phyloP scores from a whole-genome alignment of 2,797 vertebrate species.

The Brachyrhaphis roseni region DNA sequence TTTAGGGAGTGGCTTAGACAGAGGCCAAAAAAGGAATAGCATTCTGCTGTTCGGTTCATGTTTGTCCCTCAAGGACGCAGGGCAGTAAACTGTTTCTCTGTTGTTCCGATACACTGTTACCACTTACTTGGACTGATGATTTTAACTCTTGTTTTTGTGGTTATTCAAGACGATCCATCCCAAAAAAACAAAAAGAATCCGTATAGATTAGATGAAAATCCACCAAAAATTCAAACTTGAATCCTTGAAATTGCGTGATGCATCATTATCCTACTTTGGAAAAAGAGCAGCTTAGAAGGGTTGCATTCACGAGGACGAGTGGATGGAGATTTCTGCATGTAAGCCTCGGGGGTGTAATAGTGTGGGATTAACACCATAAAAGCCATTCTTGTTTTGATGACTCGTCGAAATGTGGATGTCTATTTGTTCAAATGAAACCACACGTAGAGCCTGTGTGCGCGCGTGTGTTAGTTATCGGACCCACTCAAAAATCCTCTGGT shows the following conservation, averaged over 20 bases:
- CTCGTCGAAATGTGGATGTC: neutral
- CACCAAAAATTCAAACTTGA: neutral
- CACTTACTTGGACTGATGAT: too few species aligned
- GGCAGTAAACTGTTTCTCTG: too few species aligned
- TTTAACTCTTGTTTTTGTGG: too few species aligned
- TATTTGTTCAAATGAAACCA: conserved; percentile 5
- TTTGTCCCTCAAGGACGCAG: too few species aligned
- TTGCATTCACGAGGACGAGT: neutral
- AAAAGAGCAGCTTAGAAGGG: neutral
- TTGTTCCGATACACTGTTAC: too few species aligned
- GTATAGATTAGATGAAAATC: neutral
- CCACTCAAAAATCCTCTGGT: neutral
- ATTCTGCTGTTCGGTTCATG: too few species aligned
- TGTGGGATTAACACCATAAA: neutral
- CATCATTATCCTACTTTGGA: neutral
- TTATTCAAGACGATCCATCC: too few species aligned
- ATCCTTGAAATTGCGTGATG: neutral
- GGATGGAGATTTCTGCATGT: neutral
- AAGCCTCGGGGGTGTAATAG: neutral
- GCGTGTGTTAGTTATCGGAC: neutral
- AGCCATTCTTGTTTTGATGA: neutral
- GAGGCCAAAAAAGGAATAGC: too few species aligned
- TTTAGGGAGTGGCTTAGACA: too few species aligned
- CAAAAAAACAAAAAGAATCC: too few species aligned
- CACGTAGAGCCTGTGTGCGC: rapidly evolving